Evolutionary conservation across 2,113 vertebrate species (phyloP).

Genomic region (Chinchilla lanigera): DNA sequence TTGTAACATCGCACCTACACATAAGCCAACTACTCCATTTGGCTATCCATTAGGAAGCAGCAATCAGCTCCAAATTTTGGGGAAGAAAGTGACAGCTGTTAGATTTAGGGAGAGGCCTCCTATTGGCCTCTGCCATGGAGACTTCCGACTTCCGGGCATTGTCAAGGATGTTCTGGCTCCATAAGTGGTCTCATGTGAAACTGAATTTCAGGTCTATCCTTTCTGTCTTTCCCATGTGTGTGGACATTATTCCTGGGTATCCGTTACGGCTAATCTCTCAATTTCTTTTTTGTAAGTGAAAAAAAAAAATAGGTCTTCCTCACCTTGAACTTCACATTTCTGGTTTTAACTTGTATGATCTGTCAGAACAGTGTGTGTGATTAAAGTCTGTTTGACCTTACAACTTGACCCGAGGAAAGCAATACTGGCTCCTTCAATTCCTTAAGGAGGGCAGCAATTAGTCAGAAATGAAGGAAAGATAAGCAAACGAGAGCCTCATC

Average conservation of each 20-base stretch:
- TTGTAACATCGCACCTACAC: not conserved
- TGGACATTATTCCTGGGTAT: not conserved
- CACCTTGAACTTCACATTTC: not conserved
- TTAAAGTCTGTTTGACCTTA: not conserved
- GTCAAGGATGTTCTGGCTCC: not conserved
- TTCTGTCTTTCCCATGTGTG: not conserved
- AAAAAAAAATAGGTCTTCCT: not conserved
- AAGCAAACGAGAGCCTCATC: not conserved
- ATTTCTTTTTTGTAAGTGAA: not conserved
- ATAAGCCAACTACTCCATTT: slow-evolving; percentile 21
- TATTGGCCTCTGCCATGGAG: not conserved
- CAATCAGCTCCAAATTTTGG: not conserved
- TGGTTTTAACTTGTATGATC: not conserved
- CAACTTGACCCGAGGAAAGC: not conserved
- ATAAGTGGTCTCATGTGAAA: not conserved
- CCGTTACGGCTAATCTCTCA: not conserved
- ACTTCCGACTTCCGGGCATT: too few species aligned
- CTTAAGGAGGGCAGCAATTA: not conserved
- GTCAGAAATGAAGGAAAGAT: not conserved
- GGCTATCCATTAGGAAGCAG: not conserved
- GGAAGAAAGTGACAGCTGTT: not conserved
- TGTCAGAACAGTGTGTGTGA: not conserved
- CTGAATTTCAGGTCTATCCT: not conserved
- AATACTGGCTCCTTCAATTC: not conserved
- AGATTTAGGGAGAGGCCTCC: not conserved